A percentile compares a stretch with the other conserved stretches of the same genome.
Evolutionary conservation across 2,113 vertebrate genomes (phyloP).

Genomic region (Promerops cafer): DNA sequence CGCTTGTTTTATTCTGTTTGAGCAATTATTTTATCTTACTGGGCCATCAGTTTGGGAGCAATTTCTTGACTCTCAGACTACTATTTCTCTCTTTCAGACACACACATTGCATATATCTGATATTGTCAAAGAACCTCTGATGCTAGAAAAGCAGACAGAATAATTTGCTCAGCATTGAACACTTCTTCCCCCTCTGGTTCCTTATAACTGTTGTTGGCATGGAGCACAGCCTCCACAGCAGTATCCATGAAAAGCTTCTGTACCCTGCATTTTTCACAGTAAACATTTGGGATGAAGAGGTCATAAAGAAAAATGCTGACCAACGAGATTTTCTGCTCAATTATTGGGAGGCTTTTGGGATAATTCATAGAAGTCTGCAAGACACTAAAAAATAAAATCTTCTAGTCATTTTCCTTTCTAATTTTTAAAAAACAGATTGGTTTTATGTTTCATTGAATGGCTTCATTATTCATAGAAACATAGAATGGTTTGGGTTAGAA

Average conservation of each 20-base stretch:
- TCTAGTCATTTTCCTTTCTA: background rate
- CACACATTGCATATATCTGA: background rate
- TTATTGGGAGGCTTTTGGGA: background rate
- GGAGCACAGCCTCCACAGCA: background rate
- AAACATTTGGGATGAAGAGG: background rate
- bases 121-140: background rate
- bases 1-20: background rate
- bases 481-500: background rate
- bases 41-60: background rate
- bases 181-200: accelerated
- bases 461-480: background rate
- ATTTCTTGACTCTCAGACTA: background rate
- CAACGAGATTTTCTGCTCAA: background rate
- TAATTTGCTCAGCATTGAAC: background rate
- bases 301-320: background rate
- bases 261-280: background rate
- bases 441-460: background rate
- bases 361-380: background rate
- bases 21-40: background rate
- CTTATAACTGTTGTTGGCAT: background rate
- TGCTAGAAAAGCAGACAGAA: background rate
- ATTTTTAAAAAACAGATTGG: background rate
- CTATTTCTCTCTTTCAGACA: background rate
- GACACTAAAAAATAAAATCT: background rate
- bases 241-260: background rate